Evolutionary conservation across 2,113 vertebrate genomes (phyloP).

Genomic region (Oncorhynchus clarkii): DNA sequence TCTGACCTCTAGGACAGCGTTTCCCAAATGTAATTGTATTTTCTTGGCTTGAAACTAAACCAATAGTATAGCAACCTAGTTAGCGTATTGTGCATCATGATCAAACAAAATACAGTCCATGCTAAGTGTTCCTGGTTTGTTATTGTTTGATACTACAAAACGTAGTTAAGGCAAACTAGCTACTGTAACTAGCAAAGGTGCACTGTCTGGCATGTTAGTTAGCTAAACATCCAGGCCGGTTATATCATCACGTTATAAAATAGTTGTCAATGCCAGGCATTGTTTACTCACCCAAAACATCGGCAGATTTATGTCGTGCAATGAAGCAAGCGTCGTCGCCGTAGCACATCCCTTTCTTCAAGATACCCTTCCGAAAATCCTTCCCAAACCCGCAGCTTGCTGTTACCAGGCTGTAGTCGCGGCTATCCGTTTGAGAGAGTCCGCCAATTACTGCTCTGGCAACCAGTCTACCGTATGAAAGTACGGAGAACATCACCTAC

Average conservation of each 20-base stretch:
- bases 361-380: constrained; percentile 97
- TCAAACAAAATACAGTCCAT: no score
- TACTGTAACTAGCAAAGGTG: neutral
- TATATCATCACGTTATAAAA: neutral
- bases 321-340: constrained; percentile 98
- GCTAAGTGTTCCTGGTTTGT: no score
- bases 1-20: no score
- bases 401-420: constrained; percentile 93
- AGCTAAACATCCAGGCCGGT: neutral
- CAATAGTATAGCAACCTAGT: no score
- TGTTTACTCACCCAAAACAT: constrained; percentile 85
- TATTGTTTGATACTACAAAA: no score
- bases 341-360: constrained; percentile 98
- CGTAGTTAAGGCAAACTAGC: no score
- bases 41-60: no score
- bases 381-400: constrained; percentile 98
- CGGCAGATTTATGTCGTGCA: constrained; percentile 84
- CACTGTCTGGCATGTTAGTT: neutral
- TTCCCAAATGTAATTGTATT: no score
- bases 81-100: no score
- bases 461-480: constrained; percentile 95
- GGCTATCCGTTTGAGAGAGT: constrained; percentile 94
- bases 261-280: constrained; percentile 2
- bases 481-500: constrained; percentile 91
- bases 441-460: constrained; percentile 96